A percentile compares a stretch with the other conserved stretches of the same genome.
phyloP scores from a whole-genome alignment of 2,113 vertebrate species.

The Sinocyclocheilus rhinocerous region DNA sequence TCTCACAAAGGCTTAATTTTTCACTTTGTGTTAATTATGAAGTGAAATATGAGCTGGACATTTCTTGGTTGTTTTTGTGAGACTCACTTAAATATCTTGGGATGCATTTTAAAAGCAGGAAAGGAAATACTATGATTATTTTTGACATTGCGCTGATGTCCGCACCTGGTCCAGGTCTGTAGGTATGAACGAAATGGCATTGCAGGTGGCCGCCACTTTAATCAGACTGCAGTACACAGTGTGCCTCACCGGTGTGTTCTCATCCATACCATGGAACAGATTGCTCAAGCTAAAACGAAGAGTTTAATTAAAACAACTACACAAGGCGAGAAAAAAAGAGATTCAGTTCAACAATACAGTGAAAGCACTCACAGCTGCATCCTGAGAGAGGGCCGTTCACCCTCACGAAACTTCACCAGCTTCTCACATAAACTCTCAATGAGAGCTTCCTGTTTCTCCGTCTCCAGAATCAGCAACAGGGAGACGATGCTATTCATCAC shows the following conservation, averaged over 20 bases:
- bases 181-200: constrained; percentile 93
- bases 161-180: constrained; percentile 93
- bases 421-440: constrained; percentile 97
- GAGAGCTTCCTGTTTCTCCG: constrained; percentile 93
- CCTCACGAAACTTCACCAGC: constrained; percentile 93
- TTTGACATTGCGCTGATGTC: not conserved
- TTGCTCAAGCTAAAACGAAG: constrained; percentile 85
- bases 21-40: not conserved
- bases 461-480: constrained; percentile 92
- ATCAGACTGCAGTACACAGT: constrained; percentile 96
- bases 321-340: not conserved
- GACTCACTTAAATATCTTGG: not conserved
- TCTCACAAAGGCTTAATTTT: not conserved
- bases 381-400: constrained; percentile 92
- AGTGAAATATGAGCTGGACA: not conserved
- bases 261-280: constrained; percentile 98
- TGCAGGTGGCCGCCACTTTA: constrained; percentile 92
- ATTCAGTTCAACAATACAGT: not conserved
- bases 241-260: constrained; percentile 92
- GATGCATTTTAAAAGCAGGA: not conserved
- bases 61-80: too few species aligned
- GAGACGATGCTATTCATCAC: constrained; percentile 98
- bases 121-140: not conserved
- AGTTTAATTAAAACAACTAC: not conserved
- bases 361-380: constrained; percentile 89